Evolutionary conservation across 2,888 invertebrate genomes (phyloP), one percentile per base, ranked within the genome.

Genomic region (Mythimna vitellina): DNA sequence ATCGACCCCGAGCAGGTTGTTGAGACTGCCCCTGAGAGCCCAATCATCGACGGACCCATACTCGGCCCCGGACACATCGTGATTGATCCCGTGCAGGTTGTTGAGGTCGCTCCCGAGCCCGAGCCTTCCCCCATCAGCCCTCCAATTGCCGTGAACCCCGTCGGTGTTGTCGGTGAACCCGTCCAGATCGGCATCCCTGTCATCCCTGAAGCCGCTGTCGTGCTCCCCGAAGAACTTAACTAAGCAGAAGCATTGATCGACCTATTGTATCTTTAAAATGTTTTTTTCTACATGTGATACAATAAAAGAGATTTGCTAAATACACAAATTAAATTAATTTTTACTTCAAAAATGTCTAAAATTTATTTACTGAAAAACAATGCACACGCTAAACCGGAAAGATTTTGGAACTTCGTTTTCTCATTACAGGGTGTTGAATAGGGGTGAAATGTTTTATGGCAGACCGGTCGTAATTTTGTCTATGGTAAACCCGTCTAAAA

Each of bases 171-270:
- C 76, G 73, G 57, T 70, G 79, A 25, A 22, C 62, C 54, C 54
- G 6, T 89, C 46, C 54, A 67, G 49, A 65, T 81, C 54, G 81
- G 68, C 0, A 57, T 69, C 17, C 87, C 86, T 57, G 32, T 84
- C 61, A 46, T 83, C 25, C 85, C 87, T 62, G 64, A 77, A 54
- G 84, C 88, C 69, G 87, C 79, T 17, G 80, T 89, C 67, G 78
- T 75, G n/a, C 84, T 85, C 66, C 88, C 88, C 66, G 87, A 86
- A 10, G 69, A 68, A 22, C 87, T 87, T 12, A 87, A 87, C 82
- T 87, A 83, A 87, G 46, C 46, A 35, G 57, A 29, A 57, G 32
- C 57, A 32, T 32, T 58, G 57, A 57, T 57, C 57, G 57, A 20
- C 20, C 9, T 57, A 10, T 32, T 57, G 57, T 58, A n/a, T 58